A percentile compares a stretch with the other conserved stretches of the same genome.
These are phyloP conservation scores for Hippocampus mohnikei DNA, from an alignment of 2,113 vertebrate genomes.

Conservation along the genomic window DNA sequence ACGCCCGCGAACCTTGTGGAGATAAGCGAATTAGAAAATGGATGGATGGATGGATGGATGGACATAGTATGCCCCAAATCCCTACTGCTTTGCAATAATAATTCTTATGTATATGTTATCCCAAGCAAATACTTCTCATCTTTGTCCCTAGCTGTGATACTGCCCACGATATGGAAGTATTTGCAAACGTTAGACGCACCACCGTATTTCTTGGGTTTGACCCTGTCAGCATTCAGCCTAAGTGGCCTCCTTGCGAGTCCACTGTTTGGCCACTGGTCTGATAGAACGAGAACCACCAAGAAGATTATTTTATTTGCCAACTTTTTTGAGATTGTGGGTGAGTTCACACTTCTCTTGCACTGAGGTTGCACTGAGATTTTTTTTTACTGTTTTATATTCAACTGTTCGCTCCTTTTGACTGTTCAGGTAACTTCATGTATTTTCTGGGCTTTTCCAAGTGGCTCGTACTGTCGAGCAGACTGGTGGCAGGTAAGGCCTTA, in stretches of 20 bases:
- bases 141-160: constrained; percentile 74
- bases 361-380: not conserved
- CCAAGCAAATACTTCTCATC: not conserved
- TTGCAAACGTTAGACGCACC: constrained; percentile 74
- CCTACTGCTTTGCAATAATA: not conserved
- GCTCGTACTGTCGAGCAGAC: constrained; percentile 77
- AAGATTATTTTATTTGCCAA: constrained; percentile 78
- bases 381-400: not conserved
- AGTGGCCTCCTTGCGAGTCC: constrained; percentile 76
- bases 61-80: not conserved
- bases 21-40: too few relatives aligned
- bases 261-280: constrained; percentile 77
- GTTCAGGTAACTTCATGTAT: constrained; percentile 81
- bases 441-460: constrained; percentile 81
- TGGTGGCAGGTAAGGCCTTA: constrained; percentile 74
- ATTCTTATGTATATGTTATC: not conserved
- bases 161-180: constrained; percentile 82
- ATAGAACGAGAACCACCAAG: constrained; percentile 73
- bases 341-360: constrained; percentile 20
- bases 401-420: not conserved
- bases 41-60: too few relatives aligned
- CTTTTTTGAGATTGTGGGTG: constrained; percentile 78
- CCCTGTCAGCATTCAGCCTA: constrained; percentile 79
- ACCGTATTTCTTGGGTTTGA: constrained; percentile 78
- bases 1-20: too few relatives aligned